phyloP scores from a whole-genome alignment of 2,113 vertebrate species.

The Myotis lucifugus region DNA sequence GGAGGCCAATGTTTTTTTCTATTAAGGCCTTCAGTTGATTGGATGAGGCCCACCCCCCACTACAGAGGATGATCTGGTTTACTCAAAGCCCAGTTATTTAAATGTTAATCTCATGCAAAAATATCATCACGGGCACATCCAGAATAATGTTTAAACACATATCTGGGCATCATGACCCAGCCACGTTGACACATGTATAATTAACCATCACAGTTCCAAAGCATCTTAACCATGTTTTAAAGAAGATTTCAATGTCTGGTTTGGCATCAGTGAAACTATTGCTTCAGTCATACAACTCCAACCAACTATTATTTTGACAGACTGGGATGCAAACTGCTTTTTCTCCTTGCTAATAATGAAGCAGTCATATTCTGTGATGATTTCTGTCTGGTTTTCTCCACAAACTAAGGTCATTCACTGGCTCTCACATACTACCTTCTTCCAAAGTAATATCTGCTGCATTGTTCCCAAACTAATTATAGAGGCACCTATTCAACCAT shows the following conservation, averaged over 20 bases:
- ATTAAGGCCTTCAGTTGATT: background rate
- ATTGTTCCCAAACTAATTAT: slow-evolving; percentile 60
- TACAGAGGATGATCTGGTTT: background rate
- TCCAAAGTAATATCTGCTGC: slow-evolving; percentile 48
- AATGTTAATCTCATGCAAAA: background rate
- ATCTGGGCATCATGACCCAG: background rate
- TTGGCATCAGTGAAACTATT: background rate
- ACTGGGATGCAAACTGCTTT: background rate
- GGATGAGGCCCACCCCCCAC: background rate
- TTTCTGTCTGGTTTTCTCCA: slow-evolving; percentile 12
- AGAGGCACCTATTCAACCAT: background rate
- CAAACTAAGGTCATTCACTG: background rate
- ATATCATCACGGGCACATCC: background rate
- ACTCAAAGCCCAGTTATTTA: background rate
- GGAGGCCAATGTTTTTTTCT: background rate
- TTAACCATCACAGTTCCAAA: background rate
- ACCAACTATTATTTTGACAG: background rate
- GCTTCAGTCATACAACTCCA: background rate
- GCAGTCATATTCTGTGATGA: background rate
- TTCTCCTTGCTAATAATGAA: background rate
- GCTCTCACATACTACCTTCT: background rate
- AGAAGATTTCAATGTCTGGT: background rate
- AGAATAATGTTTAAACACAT: background rate
- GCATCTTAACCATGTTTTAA: background rate
- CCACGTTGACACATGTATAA: background rate